Conservation (phyloP, 2,113 vertebrate species). For the Strigops habroptila region DNA sequence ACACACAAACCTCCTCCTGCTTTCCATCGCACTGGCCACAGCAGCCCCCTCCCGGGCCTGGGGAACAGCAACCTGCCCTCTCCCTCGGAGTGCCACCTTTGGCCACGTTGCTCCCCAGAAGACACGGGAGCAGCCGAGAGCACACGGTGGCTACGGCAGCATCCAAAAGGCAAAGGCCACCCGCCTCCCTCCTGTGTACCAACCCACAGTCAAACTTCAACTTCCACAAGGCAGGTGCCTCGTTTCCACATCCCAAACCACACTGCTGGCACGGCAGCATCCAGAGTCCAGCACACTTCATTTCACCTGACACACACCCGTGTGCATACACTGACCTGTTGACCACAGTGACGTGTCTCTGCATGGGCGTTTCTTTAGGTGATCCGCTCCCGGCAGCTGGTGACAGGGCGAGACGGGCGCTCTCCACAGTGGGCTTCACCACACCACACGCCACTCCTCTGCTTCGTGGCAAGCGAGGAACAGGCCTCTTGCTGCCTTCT, state of each 20-base stretch:
- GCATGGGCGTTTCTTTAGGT: slow-evolving; percentile 44
- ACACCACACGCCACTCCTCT: neutral
- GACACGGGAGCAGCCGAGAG: neutral
- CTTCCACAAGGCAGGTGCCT: neutral
- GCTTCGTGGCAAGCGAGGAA: slow-evolving; percentile 16
- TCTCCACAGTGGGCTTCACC: slow-evolving; percentile 41
- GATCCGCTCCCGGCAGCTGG: slow-evolving; percentile 55
- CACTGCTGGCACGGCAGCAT: neutral
- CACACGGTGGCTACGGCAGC: fast-evolving
- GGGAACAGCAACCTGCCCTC: neutral
- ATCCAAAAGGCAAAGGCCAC: neutral
- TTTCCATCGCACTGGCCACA: fast-evolving
- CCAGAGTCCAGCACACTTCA: too few relatives aligned
- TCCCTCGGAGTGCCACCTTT: fast-evolving
- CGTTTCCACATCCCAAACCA: fast-evolving
- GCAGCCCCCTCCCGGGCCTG: neutral
- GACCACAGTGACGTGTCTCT: slow-evolving; percentile 54
- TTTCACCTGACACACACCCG: neutral
- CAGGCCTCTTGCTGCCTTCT: slow-evolving; percentile 55
- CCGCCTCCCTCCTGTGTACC: fast-evolving
- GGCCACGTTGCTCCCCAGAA: neutral
- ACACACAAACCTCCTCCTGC: neutral
- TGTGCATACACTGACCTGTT: slow-evolving; percentile 56
- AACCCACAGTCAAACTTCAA: neutral
- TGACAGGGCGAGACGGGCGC: slow-evolving; percentile 5